Conservation (phyloP, 37 sponge, comb jelly and placozoan species). For the Diacarnus erythraeanus region DNA sequence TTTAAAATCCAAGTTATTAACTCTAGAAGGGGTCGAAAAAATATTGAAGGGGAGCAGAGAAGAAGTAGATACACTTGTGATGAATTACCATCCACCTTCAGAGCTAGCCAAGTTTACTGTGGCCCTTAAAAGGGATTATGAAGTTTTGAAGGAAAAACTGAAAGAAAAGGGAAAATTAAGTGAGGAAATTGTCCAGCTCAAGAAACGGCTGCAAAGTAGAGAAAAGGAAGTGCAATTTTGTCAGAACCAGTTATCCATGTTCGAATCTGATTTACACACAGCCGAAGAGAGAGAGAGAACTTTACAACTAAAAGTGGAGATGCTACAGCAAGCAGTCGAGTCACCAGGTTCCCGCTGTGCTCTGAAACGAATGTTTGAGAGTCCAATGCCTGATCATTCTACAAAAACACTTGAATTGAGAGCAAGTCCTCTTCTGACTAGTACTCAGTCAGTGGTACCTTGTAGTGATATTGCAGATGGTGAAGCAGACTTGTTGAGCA, state of each 20-base stretch:
- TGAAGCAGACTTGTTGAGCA: neutral
- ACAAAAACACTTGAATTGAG: neutral
- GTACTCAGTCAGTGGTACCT: neutral
- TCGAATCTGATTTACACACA: conserved; percentile 29
- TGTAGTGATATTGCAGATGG: neutral
- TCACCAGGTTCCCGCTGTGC: conserved; percentile 39
- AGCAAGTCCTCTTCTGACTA: conserved; percentile 15
- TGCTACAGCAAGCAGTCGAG: conserved; percentile 44
- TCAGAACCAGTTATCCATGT: neutral
- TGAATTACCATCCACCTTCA: neutral
- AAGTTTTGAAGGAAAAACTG: neutral
- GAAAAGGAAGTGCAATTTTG: neutral
- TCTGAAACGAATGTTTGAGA: conserved; percentile 48
- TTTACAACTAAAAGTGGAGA: conserved; percentile 30
- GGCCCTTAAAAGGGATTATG: conserved; percentile 21
- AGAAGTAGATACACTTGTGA: conserved; percentile 49
- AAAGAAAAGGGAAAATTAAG: neutral
- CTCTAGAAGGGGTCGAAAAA: conserved; percentile 75
- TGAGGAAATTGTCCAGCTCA: neutral
- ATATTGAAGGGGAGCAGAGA: conserved; percentile 59
- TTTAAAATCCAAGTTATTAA: neutral
- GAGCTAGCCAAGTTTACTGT: conserved; percentile 17
- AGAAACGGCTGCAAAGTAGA: neutral
- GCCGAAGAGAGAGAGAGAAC: conserved; percentile 38
- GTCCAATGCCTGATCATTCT: conserved; percentile 15